Evolutionary conservation across 2,888 invertebrate species (phyloP), one percentile per base, ranked within the genome.

Genomic region (Fragum sueziense): DNA sequence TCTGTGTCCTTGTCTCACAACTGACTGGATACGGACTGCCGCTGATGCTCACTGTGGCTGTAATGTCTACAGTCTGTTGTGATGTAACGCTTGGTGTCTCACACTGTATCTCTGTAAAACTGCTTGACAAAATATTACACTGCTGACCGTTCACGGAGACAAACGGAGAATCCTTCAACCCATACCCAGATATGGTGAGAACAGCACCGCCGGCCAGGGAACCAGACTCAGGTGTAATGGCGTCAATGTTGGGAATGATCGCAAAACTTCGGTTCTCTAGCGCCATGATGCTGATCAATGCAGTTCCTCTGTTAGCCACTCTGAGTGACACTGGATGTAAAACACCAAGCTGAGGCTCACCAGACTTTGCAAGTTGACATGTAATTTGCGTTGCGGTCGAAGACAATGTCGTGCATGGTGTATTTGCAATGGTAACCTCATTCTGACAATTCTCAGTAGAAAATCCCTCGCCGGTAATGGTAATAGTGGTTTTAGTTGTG

Each of bases 391-490:
- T 62, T 1, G 62, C 52, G 20, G 77, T 59, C 0, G 85, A 71
- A 0, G 74, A 72, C 11, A 77, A 70, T 9, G 84, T 79, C 22
- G 37, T 52, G 61, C 85, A 86, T 20, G 61, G 62, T 51, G 70
- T 74, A 62, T 76, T 76, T 0, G 85, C 87, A 57, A 88, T 80
- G 0, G 27, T 75, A 29, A 89, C 76, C 73, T 90, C 89, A 72
- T 90, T 89, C 52, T 86, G 86, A 74, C 90, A 90, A 9, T 70
- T 68, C 2, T 70, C 72, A 0, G 74, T 52, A 7, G 87, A 85
- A 34, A 89, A 85, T 2, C 88, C 88, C 0, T 80, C 77, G 14
- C 89, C 89, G n/a, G 70, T 67, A 51, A 88, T 75, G 2, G 81
- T 77, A n/a, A 89, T 80, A 25, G 29, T 73, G 11, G 88, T 85